Evolutionary conservation across 1,140 invertebrate species (phyloP), one percentile per base, ranked within the genome.

Genomic region (Latrodectus geometricus): DNA sequence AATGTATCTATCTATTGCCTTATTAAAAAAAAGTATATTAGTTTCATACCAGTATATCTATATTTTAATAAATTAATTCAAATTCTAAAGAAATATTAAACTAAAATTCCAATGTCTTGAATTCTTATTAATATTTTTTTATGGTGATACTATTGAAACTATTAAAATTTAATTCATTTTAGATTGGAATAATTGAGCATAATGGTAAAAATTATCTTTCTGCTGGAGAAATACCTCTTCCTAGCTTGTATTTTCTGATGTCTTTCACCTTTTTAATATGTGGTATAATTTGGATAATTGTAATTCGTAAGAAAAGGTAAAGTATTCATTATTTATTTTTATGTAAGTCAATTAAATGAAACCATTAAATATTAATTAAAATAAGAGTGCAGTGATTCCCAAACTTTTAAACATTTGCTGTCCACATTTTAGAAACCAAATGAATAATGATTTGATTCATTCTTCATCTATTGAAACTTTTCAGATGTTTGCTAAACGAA

Each of bases 141-240:
- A 35, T 35, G 1, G 5, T 35, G 35, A 3, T 35, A 35, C 35
- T 65, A 35, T 65, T 87, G 52, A 70, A 86, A 83, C 75, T 74
- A 83, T 81, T 50, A 0, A 17, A 15, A 56, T 87, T 52, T 61
- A 76, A 56, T 86, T 52, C 48, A 83, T 91, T 92, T 56, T 89
- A 97, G 95, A 94, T 97, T 88, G 93, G 95, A 90, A 96, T 98
- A 89, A 93, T 93, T 88, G 96, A 97, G 90, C 86, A 89, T 76
- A 88, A 88, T 90, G 92, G 93, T 76, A 94, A 94, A 48, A 99
- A 97, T 90, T 99, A 95, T 90, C 92, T 99, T 20, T 99, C 98
- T n/a, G 98, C 98, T 11, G 98, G 97, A 2, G 97, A 99, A 92
- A 98, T 99, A 94, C 97, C 97, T 0, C 92, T 99, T 69, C 98